Evolutionary conservation across 2,888 invertebrate species (phyloP), one percentile per base, ranked within the genome.

Genomic region (Stictocephala bisonia): DNA sequence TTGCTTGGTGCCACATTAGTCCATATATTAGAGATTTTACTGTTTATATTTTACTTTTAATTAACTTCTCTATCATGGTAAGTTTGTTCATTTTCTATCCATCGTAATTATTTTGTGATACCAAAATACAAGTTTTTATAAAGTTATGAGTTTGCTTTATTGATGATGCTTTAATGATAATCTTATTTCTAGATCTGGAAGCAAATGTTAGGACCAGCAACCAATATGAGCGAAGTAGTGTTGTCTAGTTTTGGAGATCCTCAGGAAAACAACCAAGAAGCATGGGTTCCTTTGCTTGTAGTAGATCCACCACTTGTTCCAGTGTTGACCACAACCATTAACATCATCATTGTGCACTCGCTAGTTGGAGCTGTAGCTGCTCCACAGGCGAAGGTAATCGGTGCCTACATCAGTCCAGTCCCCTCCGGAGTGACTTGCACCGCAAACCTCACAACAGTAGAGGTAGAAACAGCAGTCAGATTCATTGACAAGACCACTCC

Each of bases 271-370:
- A 80, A 83, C 72, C 78, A 81, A 0, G 80, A 83, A 0, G 85
- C 86, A 64, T 89, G 89, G 89, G 81, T 82, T n/a, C 83, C 84
- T 78, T 82, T 88, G 53, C 79, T 86, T 48, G 79, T 83, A n/a
- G 81, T 83, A 31, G 83, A 83, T n/a, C 75, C 82, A 35, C 82
- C 82, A 79, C 79, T 53, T 80, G 83, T 75, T 79, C 81, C n/a
- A 79, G 83, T 72, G n/a, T 77, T 87, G 3, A 78, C 83, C 1
- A 81, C 82, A 3, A 78, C 78, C 40, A 75, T 86, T 24, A 81
- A 81, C 71, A 81, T 85, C 20, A 82, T 84, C 51, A 80, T 87
- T 68, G 83, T 87, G 69, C 87, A 86, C 81, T 85, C 88, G 3
- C 84, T 84, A 64, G 83, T 85, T 1, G 87, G 87, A 1, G 81